These are phyloP conservation scores for Cryptotermes secundus DNA, from an alignment of 1,140 invertebrate genomes.

Conservation along the genomic window DNA sequence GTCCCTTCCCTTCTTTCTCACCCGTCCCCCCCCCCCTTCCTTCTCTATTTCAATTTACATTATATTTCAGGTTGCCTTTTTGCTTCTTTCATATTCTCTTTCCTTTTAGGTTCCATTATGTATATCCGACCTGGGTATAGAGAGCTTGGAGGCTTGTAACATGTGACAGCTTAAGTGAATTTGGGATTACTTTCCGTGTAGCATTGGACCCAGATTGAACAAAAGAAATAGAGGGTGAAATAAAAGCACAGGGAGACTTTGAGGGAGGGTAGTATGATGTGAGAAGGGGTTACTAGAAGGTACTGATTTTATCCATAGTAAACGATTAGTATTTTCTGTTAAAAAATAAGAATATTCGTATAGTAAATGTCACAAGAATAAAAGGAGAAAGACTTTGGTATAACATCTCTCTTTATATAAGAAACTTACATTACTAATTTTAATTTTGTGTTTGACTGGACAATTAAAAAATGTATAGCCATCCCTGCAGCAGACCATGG, in stretches of 20 bases:
- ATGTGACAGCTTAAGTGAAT: constrained; percentile 19
- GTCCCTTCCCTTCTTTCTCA: not conserved
- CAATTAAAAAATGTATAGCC: no score
- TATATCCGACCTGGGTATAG: not conserved
- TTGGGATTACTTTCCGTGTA: not conserved
- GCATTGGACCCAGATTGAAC: not conserved
- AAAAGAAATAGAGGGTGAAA: not conserved
- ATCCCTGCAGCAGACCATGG: no score
- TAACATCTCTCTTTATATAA: no score
- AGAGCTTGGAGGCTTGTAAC: not conserved
- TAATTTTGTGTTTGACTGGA: no score
- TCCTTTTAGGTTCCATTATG: constrained; percentile 6
- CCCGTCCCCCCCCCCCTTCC: no score
- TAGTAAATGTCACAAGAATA: no score
- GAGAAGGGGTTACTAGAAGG: not conserved
- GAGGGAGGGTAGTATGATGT: no score
- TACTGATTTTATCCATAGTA: not conserved
- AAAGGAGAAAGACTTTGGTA: no score
- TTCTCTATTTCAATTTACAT: constrained; percentile 17
- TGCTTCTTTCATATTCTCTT: not conserved
- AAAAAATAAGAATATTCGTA: not conserved
- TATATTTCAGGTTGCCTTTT: not conserved
- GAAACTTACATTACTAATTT: no score
- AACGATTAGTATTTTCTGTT: not conserved
- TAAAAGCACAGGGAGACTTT: no score